A percentile compares a stretch with the other conserved stretches of the same genome.
These are phyloP conservation scores for Trogon surrucura DNA, from an alignment of 2,113 vertebrate species.

Conservation along the genomic window DNA sequence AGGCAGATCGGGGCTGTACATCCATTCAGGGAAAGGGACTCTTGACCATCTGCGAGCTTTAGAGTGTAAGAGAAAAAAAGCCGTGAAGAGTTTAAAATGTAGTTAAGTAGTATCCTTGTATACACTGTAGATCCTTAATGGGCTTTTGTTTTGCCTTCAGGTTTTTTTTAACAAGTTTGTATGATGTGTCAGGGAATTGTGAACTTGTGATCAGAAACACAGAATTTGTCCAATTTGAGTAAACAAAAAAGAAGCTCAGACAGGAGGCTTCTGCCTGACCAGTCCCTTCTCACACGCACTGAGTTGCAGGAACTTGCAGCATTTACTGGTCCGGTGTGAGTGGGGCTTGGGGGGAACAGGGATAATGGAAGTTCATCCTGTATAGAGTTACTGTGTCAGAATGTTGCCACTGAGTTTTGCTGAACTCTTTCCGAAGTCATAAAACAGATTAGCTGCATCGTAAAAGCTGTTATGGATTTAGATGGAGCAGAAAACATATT, in stretches of 20 bases:
- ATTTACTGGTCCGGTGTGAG: neutral
- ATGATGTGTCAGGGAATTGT: neutral
- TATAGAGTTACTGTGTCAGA: neutral
- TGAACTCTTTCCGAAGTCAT: neutral
- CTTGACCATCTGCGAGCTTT: neutral
- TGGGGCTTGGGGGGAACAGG: neutral
- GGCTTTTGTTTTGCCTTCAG: neutral
- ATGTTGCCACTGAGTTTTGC: neutral
- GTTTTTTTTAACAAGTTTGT: neutral
- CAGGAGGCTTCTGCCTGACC: neutral
- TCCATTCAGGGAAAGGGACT: neutral
- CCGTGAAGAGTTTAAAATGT: neutral
- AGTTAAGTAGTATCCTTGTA: neutral
- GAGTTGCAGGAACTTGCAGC: neutral
- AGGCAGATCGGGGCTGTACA: fast-evolving
- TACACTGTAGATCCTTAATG: neutral
- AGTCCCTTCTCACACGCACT: neutral
- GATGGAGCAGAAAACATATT: neutral
- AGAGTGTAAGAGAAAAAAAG: neutral
- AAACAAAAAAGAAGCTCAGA: neutral
- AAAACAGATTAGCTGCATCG: neutral
- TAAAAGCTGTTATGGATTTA: neutral
- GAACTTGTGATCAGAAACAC: neutral
- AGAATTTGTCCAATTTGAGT: neutral
- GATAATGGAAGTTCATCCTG: neutral